Base-by-base conservation (phyloP, 2,888 invertebrate species). In the Xanthorhoe designata region DNA sequence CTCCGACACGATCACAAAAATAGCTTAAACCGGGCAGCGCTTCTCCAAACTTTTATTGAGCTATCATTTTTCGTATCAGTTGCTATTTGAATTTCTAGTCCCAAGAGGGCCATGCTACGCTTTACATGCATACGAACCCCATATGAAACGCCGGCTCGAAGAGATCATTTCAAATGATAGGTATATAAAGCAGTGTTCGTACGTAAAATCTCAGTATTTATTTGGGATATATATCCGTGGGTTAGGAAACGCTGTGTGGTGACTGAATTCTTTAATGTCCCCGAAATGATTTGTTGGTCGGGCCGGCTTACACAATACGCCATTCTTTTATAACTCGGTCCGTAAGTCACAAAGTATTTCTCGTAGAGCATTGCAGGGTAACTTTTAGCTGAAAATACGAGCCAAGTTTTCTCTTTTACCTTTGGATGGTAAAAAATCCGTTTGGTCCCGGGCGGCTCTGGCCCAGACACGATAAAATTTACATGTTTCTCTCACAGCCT, bases 381-480 rank as follows among this genome's bases (percentile, higher is more conserved):
- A 90, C 85, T 90, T 90, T 89, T 83, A 84, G 84, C 86, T 85
- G 85, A 87, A 92, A 90, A 92, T 91, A 89, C 89, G 91, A 88
- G 87, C 86, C 85, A 91, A 92, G 86, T 90, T 92, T 88, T 81
- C 81, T 84, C 78, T 83, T 88, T 88, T 87, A 88, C 88, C 88
- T 88, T 85, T 83, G 79, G 80, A 75, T 83, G 78, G 82, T 76
- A 86, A 90, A 90, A 92, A 92, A 90, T 86, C 87, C 80, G 82
- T 77, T 78, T 76, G 73, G 79, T 84, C 87, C 86, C 85, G 76
- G 51, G 73, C 81, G 86, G 82, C 80, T 80, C 79, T 74, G 82
- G 82, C 84, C 82, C 85, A 88, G 90, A 88, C 88, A 82, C 89
- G 89, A 90, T 91, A 87, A 90, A 92, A 92, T 92, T 92, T 92